phyloP scores from a whole-genome alignment of 2,888 invertebrate genomes.

The Campoplex capitator region DNA sequence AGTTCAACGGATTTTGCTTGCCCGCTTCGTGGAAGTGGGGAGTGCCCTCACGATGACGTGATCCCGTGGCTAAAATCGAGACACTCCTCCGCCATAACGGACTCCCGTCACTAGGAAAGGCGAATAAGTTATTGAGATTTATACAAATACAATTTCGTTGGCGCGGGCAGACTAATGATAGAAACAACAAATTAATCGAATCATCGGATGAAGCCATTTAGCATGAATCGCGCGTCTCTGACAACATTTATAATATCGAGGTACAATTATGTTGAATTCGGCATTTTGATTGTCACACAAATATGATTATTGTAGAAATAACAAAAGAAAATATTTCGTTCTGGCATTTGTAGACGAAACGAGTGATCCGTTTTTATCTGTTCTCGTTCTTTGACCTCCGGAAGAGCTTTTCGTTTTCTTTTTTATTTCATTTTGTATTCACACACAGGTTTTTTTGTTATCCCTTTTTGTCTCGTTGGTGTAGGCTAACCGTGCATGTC shows the following conservation, averaged over 20 bases:
- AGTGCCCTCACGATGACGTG: neutral
- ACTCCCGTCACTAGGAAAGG: neutral
- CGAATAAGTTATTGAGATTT: conserved; percentile 8
- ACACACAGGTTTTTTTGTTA: neutral
- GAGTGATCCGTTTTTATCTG: neutral
- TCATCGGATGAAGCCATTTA: neutral
- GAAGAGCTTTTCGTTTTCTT: neutral
- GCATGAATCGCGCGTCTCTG: neutral
- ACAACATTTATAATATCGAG: too few species aligned
- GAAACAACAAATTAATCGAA: neutral
- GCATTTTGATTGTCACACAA: neutral
- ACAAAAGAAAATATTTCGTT: neutral
- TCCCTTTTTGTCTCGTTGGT: conserved; percentile 1
- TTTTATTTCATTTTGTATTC: neutral
- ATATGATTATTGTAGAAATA: neutral
- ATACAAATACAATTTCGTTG: conserved; percentile 37
- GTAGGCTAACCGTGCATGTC: neutral
- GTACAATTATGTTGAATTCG: neutral
- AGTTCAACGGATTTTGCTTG: conserved; percentile 23
- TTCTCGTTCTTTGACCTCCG: neutral
- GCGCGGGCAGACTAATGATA: conserved; percentile 32
- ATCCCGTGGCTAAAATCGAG: conserved; percentile 10
- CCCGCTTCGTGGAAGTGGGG: neutral
- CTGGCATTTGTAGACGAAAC: neutral
- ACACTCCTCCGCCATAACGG: neutral